Base-by-base conservation (phyloP, 2,797 vertebrate genomes). In the Dicrostonyx torquatus region DNA sequence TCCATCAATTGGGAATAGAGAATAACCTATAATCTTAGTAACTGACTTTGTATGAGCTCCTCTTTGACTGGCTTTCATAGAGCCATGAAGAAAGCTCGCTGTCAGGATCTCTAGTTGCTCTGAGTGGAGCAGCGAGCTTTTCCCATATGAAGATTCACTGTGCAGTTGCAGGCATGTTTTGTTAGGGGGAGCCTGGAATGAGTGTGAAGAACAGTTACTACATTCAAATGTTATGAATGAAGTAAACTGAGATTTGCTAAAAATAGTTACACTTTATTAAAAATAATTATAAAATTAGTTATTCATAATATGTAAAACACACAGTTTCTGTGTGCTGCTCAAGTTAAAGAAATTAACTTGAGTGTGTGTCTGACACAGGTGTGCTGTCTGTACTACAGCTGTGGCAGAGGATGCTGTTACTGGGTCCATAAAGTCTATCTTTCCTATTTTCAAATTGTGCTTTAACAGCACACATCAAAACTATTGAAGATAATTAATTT, bases 361-460 rank as follows among this genome's bases (percentile, higher is more conserved):
- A 4, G 2, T 73, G 20, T 9, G 1, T 76, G 76, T 37, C 34
- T 72, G 72, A 8, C 20, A n/a, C 2, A 58, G 6, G 45, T 78
- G 58, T 86, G n/a, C 48, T 89, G 0, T 75, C 68, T 86, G 1
- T 76, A n/a, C 87, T 86, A 45, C 26, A 53, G 2, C 64, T 45
- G 6, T 80, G 15, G 24, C 29, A 17, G 24, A 72, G 13, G 2
- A n/a, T 62, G 68, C 37, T 89, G 45, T 91, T 55, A 62, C 83
- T 79, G 88, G 40, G 24, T 68, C 40, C 34, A 37, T 58, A 80
- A 29, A 50, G 15, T n/a, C 15, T 1, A 62, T 85, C 31, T 87
- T 89, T 96, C 66, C 24, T 50, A 72, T 85, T 87, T 87, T 86
- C 20, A 2, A 66, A 43, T 94, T 93, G 26, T 18, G 5, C 62